A percentile compares a stretch with the other conserved stretches of the same genome.
phyloP scores from a whole-genome alignment of 2,888 invertebrate genomes.

The Anarsia innoxiella region DNA sequence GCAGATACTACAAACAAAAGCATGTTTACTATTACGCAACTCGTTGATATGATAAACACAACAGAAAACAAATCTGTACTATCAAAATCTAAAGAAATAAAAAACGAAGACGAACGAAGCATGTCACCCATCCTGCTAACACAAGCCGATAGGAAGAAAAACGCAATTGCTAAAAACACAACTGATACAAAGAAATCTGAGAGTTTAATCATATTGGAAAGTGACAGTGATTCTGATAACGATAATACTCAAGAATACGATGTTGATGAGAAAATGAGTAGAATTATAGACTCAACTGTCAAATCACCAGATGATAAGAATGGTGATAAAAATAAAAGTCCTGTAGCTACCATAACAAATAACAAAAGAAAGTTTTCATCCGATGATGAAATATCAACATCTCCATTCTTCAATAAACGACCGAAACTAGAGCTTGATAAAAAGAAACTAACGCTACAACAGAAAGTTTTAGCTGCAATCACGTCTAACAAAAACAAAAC shows the following conservation, averaged over 20 bases:
- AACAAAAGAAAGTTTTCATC: constrained; percentile 40
- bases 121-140: constrained; percentile 55
- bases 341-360: neutral
- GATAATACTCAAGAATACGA: constrained; percentile 38
- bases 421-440: constrained; percentile 34
- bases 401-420: constrained; percentile 59
- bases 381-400: constrained; percentile 32
- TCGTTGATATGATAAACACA: constrained; percentile 61
- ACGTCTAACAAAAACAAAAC: constrained; percentile 36
- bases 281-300: constrained; percentile 6
- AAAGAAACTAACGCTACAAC: constrained; percentile 39
- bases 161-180: constrained; percentile 17
- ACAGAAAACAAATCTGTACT: constrained; percentile 23
- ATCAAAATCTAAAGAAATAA: constrained; percentile 10
- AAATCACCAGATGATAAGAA: constrained; percentile 1
- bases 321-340: neutral
- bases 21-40: constrained; percentile 62
- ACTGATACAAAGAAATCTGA: constrained; percentile 22
- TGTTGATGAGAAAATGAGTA: constrained; percentile 21
- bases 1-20: constrained; percentile 44
- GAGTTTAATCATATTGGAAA: constrained; percentile 52
- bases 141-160: constrained; percentile 44
- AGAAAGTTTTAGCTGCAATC: constrained; percentile 47
- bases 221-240: constrained; percentile 49
- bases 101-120: constrained; percentile 32